Base-by-base conservation (phyloP, 1,140 invertebrate species). In the Scylla paramamosain region DNA sequence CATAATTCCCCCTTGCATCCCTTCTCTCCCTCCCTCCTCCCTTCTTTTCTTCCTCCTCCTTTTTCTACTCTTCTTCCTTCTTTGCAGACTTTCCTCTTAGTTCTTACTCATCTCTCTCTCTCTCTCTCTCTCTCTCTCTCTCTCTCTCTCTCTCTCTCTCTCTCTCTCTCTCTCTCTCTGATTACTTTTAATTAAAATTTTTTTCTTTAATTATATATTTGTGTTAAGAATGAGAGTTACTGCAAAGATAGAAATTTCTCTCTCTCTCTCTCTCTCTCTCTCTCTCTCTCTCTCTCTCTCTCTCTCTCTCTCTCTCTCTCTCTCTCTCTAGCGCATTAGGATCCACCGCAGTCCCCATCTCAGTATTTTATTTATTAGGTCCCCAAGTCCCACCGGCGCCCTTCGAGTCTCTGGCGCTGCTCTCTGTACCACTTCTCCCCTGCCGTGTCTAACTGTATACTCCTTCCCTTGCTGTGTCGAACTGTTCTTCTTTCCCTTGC, bases 1-100 rank as follows among this genome's bases (percentile, higher is more conserved):
- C 83, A 86, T 86, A 86, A 86, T 39, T 86, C 83, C 83, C 83
- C 32, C 83, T 39, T 39, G 28, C 83, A 86, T 39, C 83, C 83
- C 83, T 39, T 28, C 32, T 39, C 32, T 86, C 8, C 20, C 83
- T 31, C 10, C 20, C 83, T 39, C 32, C 83, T 39, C 83, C 20
- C 83, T 31, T 16, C 12, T 16, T 86, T 16, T 28, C 12, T 86
- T 86, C 83, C 20, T 39, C 31, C 7, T 25, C n/a, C 67, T 48
- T 29, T 20, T 91, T 48, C 3, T 46, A 29, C 90, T 67, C 28
- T 77, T 59, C 14, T 52, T 83, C 89, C 28, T 28, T 16, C 52
- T 29, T 91, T 32, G 45, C 83, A 86, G 52, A 28, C 14, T 46
- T 31, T 77, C 48, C 8, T 29, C 59, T 59, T 31, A 2, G 52